phyloP scores from a whole-genome alignment of 1,140 invertebrate genomes.

The Aphaenogaster ashmeadi region DNA sequence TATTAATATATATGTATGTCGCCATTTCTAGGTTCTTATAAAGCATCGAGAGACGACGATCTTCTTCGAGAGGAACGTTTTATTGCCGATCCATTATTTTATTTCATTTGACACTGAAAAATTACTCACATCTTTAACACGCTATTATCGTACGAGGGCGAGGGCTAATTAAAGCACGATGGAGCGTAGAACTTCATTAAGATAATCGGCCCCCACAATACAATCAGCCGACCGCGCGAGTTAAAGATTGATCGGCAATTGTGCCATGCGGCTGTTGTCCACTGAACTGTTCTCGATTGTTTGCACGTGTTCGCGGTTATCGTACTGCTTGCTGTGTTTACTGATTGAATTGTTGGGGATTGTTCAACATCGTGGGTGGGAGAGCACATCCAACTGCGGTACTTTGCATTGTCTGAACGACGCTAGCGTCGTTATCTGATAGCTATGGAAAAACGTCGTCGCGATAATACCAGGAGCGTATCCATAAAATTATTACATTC shows the following conservation, averaged over 20 bases:
- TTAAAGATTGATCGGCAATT: conserved; percentile 82
- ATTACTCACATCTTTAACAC: conserved; percentile 54
- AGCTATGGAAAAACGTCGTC: neutral
- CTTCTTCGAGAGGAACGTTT: neutral
- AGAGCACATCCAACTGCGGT: neutral
- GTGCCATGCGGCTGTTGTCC: conserved; percentile 56
- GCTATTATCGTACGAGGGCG: conserved; percentile 66
- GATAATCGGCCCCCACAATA: conserved; percentile 78
- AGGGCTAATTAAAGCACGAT: conserved; percentile 80
- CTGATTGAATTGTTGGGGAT: conserved; percentile 46
- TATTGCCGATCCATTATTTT: conserved; percentile 43
- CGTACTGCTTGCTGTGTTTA: conserved; percentile 71
- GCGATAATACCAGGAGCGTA: conserved; percentile 36
- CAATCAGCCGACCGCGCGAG: conserved; percentile 72
- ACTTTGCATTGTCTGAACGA: neutral
- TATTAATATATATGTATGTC: neutral
- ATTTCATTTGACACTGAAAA: conserved; percentile 50
- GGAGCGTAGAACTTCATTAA: conserved; percentile 78
- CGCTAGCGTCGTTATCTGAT: neutral
- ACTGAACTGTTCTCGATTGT: conserved; percentile 79
- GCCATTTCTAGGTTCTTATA: neutral
- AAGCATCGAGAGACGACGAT: neutral
- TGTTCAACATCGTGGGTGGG: conserved; percentile 1
- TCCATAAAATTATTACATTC: conserved; percentile 5
- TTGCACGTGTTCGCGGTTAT: conserved; percentile 81